Evolutionary conservation across 2,888 invertebrate species (phyloP).

Genomic region (Sinopyrophorus schimmeli): DNA sequence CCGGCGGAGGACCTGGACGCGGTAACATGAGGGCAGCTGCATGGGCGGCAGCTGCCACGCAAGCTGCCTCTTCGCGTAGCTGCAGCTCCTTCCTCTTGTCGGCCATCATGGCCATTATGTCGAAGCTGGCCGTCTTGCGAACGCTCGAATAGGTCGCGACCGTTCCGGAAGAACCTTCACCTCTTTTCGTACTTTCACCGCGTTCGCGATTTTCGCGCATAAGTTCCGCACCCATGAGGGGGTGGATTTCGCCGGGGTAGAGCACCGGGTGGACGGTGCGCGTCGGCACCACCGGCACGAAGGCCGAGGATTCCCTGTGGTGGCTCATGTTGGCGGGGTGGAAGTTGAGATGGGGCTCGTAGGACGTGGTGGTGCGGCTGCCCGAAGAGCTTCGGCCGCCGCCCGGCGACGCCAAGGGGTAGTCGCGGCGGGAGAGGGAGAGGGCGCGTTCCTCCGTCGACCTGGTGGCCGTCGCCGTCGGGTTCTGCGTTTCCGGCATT

Average conservation of each 20-base stretch:
- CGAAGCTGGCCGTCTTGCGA: conserved; percentile 63
- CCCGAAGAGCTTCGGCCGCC: conserved; percentile 65
- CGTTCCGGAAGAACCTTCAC: conserved; percentile 18
- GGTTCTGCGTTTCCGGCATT: conserved; percentile 37
- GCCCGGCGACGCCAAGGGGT: conserved; percentile 55
- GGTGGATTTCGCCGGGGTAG: conserved; percentile 72
- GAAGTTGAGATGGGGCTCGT: conserved; percentile 67
- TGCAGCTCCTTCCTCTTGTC: conserved; percentile 85
- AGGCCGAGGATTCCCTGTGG: conserved; percentile 81
- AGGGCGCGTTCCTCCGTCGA: conserved; percentile 55
- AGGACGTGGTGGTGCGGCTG: conserved; percentile 50
- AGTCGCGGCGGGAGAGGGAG: conserved; percentile 60
- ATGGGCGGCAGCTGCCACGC: conserved; percentile 52
- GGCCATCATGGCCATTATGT: conserved; percentile 89
- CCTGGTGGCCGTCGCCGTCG: conserved; percentile 37
- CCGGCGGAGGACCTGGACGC: conserved; percentile 58
- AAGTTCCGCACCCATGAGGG: conserved; percentile 63
- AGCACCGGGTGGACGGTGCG: conserved; percentile 73
- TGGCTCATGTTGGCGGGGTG: conserved; percentile 55
- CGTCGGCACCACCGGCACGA: conserved; percentile 85
- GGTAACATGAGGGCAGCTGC: conserved; percentile 67
- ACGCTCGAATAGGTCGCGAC: conserved; percentile 24
- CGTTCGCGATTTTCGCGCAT: conserved; percentile 58
- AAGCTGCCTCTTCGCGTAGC: conserved; percentile 69
- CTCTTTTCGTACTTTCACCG: conserved; percentile 32